Percentiles rank a stretch among this genome's conserved stretches.
Conservation (phyloP, 1,140 invertebrate species). For the Catajapyx aquilonaris region DNA sequence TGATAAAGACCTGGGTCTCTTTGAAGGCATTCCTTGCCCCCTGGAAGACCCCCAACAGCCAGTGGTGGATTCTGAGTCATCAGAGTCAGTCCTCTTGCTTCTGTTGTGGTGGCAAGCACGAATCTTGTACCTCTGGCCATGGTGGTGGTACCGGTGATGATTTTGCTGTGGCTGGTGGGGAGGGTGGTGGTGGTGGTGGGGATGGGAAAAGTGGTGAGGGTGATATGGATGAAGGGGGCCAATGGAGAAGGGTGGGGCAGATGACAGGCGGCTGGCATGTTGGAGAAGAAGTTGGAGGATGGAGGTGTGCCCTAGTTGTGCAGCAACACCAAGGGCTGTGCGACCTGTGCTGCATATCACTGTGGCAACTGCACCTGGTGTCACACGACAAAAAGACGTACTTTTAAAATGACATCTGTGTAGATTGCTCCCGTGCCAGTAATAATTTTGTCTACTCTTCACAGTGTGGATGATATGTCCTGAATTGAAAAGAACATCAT, state of each 20-base stretch:
- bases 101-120: slow-evolving; percentile 8
- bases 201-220: background rate
- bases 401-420: too few species aligned
- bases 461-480: too few species aligned
- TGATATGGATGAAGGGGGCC: background rate
- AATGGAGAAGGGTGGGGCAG: background rate
- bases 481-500: too few species aligned
- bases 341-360: slow-evolving; percentile 22
- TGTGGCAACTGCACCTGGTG: slow-evolving; percentile 26
- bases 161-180: slow-evolving; percentile 1
- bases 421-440: too few species aligned
- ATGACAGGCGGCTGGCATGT: slow-evolving; percentile 6
- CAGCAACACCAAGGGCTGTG: slow-evolving; percentile 23
- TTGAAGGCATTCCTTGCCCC: too few species aligned
- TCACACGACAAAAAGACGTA: too few species aligned
- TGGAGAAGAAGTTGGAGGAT: slow-evolving; percentile 20
- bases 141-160: background rate
- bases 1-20: too few species aligned
- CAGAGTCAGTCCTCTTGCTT: background rate
- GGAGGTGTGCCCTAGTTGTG: slow-evolving; percentile 21
- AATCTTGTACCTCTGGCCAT: slow-evolving; percentile 4
- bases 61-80: background rate
- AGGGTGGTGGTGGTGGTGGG: slow-evolving; percentile 7
- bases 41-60: background rate
- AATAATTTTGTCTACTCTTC: too few species aligned